phyloP scores from a whole-genome alignment of 2,113 vertebrate genomes.

The Oryzias melastigma region DNA sequence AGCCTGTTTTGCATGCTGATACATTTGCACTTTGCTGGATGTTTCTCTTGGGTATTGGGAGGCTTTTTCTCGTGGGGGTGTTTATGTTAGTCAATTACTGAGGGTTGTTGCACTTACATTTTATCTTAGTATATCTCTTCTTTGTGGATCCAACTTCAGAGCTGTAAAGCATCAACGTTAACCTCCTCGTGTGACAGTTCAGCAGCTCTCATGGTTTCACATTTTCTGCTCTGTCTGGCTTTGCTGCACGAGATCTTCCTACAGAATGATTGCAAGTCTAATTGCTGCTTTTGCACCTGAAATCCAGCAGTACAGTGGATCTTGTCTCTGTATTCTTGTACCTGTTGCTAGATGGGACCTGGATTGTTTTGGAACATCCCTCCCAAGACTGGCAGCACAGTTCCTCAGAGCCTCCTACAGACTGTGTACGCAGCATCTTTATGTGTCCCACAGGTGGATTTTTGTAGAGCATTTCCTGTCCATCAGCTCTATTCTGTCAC shows the following conservation, averaged over 20 bases:
- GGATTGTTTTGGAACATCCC: conserved; percentile 78
- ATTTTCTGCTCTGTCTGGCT: conserved; percentile 19
- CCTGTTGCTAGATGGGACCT: conserved; percentile 72
- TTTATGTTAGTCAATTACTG: neutral
- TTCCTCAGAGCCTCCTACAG: conserved; percentile 77
- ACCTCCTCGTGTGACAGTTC: neutral
- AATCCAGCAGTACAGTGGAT: conserved; percentile 55
- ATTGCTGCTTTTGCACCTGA: conserved; percentile 44
- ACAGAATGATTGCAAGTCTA: conserved; percentile 18
- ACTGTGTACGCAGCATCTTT: conserved; percentile 73
- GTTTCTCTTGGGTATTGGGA: conserved; percentile 10
- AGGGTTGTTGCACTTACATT: conserved; percentile 6
- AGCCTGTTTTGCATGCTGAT: conserved; percentile 52
- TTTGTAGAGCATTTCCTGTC: conserved; percentile 49
- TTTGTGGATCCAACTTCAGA: too few relatives aligned
- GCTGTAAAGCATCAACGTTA: neutral
- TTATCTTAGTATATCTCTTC: neutral
- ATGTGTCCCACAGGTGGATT: conserved; percentile 34
- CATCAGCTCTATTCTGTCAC: conserved; percentile 52
- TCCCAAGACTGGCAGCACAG: conserved; percentile 74
- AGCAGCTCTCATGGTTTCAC: neutral
- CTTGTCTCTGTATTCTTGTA: conserved; percentile 69
- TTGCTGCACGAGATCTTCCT: conserved; percentile 39
- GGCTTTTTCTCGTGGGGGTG: fast-evolving
- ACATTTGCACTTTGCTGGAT: conserved; percentile 11